These are phyloP conservation scores for Pseudomyrmex dendroicus DNA, from an alignment of 1,140 invertebrate genomes.

Conservation along the genomic window DNA sequence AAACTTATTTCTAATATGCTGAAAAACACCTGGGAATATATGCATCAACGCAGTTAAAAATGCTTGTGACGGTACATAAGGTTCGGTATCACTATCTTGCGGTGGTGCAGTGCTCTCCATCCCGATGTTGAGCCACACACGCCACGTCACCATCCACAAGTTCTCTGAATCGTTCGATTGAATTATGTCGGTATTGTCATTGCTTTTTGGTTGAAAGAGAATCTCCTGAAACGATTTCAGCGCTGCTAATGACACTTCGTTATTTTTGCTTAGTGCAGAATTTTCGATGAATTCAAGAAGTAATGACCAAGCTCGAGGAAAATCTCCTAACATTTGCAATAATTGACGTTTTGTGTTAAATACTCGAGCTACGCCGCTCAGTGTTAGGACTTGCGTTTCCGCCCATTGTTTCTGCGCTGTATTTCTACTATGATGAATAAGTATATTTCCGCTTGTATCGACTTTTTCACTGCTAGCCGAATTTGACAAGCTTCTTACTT, in stretches of 20 bases:
- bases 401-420: constrained; percentile 99
- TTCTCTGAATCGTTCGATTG: constrained; percentile 85
- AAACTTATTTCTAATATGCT: constrained; percentile 94
- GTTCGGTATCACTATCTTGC: constrained; percentile 86
- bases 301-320: constrained; percentile 96
- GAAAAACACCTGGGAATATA: constrained; percentile 97
- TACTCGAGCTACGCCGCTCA: constrained; percentile 91
- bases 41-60: constrained; percentile 97
- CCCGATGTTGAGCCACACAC: constrained; percentile 94
- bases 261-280: constrained; percentile 95
- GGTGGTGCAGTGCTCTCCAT: constrained; percentile 90
- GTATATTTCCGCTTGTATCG: constrained; percentile 95
- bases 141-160: constrained; percentile 93
- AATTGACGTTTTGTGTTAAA: constrained; percentile 96
- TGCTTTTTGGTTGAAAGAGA: constrained; percentile 87
- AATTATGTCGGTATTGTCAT: constrained; percentile 79
- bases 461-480: constrained; percentile 97
- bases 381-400: constrained; percentile 95
- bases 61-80: constrained; percentile 95
- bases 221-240: constrained; percentile 98
- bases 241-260: constrained; percentile 97
- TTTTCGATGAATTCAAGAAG: constrained; percentile 97
- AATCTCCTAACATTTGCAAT: constrained; percentile 94
- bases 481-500: constrained; percentile 95
- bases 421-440: constrained; percentile 99